These are phyloP conservation scores for Eulemur rufifrons DNA, from an alignment of 2,113 vertebrate genomes.

Conservation along the genomic window DNA sequence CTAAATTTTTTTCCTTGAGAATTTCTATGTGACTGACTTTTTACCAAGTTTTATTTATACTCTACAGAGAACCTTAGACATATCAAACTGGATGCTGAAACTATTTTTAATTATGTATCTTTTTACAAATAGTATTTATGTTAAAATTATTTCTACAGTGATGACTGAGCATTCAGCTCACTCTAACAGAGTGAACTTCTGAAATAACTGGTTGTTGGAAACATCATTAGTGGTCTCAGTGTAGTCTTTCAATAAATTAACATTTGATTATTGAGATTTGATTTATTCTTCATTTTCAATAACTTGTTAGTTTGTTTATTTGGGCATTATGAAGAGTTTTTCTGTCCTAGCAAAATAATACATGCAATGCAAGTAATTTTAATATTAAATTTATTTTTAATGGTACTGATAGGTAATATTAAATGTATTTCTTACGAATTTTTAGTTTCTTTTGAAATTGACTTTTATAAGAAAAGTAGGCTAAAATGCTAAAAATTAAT, in stretches of 20 bases:
- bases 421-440: not conserved
- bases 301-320: not conserved
- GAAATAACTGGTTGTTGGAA: not conserved
- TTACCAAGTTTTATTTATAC: not conserved
- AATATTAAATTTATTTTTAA: not conserved
- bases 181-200: not conserved
- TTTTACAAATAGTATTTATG: not conserved
- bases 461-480: not conserved
- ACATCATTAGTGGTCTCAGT: not conserved
- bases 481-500: not conserved
- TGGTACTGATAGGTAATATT: not conserved
- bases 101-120: not conserved
- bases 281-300: constrained; percentile 42
- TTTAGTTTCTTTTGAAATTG: constrained; percentile 18
- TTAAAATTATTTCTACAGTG: constrained; percentile 39
- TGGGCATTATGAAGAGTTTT: not conserved
- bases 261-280: not conserved
- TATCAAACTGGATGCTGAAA: not conserved
- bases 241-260: constrained; percentile 38
- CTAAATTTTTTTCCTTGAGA: not conserved
- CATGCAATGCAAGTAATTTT: not conserved
- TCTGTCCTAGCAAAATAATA: not conserved
- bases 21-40: constrained; percentile 5
- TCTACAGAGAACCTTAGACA: not conserved
- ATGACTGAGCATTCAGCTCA: not conserved